Evolutionary conservation across 2,888 invertebrate genomes (phyloP).

Genomic region (Alviniconcha strummeri): DNA sequence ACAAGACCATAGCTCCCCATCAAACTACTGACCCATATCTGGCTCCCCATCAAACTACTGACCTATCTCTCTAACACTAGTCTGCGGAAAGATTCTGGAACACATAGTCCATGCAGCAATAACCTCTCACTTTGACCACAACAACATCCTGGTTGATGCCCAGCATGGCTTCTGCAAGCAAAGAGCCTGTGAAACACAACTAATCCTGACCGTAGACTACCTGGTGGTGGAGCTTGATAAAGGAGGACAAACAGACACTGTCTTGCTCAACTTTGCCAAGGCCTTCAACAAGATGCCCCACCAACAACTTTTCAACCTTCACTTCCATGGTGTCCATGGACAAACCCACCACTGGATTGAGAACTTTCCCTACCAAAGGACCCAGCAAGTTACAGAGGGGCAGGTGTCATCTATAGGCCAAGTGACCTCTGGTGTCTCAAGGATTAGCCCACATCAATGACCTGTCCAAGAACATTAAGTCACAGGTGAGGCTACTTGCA

Average conservation of each 20-base stretch:
- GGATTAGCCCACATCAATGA: conserved; percentile 35
- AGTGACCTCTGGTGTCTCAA: conserved; percentile 24
- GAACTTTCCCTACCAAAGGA: neutral
- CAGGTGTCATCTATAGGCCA: neutral
- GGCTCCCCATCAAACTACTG: neutral
- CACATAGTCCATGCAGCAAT: neutral
- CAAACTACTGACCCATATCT: conserved; percentile 1
- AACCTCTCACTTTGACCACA: neutral
- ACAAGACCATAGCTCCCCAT: neutral
- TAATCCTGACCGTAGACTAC: conserved; percentile 7
- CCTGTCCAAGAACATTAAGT: conserved; percentile 13
- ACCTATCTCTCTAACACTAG: neutral
- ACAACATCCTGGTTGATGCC: conserved; percentile 4
- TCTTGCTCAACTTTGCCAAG: neutral
- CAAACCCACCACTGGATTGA: neutral
- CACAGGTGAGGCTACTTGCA: conserved; percentile 33
- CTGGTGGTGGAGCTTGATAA: neutral
- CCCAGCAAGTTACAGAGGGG: conserved; percentile 12
- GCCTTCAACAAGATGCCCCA: conserved; percentile 1
- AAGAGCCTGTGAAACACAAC: neutral
- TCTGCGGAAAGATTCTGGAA: neutral
- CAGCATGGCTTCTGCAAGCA: neutral
- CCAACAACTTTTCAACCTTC: neutral
- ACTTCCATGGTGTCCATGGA: neutral
- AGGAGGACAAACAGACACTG: neutral